Evolutionary conservation across 2,113 vertebrate species (phyloP), one percentile per base, ranked within the genome.

Genomic region (Poicephalus gulielmi): DNA sequence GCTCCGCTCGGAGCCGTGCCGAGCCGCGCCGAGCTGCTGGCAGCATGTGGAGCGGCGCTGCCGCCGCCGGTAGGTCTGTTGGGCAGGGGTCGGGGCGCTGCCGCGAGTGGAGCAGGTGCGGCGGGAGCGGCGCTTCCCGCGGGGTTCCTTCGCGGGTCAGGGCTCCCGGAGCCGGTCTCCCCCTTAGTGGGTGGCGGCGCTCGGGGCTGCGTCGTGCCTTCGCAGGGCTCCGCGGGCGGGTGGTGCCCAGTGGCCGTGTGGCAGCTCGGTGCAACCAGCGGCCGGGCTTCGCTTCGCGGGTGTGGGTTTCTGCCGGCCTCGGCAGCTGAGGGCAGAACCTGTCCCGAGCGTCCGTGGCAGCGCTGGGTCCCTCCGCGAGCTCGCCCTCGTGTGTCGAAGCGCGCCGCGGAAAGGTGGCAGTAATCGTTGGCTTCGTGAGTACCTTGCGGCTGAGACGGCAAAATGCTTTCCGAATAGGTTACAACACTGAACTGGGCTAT

Each of bases 331-430:
- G 10, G 59, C 64, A 14, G 13, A 8, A 28, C 28, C 74, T 53
- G 8, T 49, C 62, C 30, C 0, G 46, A 30, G 25, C 25, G 20
- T 6, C 4, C 0, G n/a, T 7, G 27, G 13, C 6, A 2, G 1
- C 9, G 44, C 30, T 3, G 68, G 22, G 35, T 15, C 3, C 0
- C 9, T 23, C 28, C 6, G 25, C 0, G 50, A 30, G 23, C 49
- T 73, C 25, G 41, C 47, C 30, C 8, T 17, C 13, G 20, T 8
- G 57, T 2, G 39, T 19, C 30, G 62, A 62, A 10, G 18, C 19
- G 91, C 37, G 30, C 9, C 41, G 28, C 60, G 4, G 81, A 60
- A 19, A 23, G 81, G 55, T 27, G 44, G 9, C 9, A 75, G 3
- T 31, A 8, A 13, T 43, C 39, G 64, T 46, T 18, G 10, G 11